These are phyloP conservation scores for Eurystomus gularis DNA, from an alignment of 2,113 vertebrate genomes.

Conservation along the genomic window DNA sequence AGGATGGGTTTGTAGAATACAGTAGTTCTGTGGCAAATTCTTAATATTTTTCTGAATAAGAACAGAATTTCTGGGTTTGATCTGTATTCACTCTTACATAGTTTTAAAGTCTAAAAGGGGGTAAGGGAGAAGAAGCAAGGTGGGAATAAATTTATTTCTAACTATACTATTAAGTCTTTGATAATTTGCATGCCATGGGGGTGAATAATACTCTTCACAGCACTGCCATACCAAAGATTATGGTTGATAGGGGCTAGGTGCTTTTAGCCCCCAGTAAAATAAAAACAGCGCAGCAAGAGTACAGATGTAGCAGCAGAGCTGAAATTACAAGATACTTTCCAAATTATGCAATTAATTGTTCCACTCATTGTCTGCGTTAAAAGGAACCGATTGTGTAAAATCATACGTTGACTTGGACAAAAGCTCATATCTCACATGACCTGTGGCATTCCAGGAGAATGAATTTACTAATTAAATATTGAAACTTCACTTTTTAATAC, in stretches of 20 bases:
- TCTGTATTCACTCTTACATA: not conserved
- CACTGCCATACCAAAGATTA: not conserved
- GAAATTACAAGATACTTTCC: not conserved
- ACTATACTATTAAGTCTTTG: not conserved
- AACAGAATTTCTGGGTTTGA: not conserved
- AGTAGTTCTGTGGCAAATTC: not conserved
- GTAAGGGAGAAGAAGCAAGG: fast-evolving
- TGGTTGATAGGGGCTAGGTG: fast-evolving
- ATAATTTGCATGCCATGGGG: not conserved
- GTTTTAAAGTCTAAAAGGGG: not conserved
- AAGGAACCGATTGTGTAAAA: not conserved
- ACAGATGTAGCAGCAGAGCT: not conserved
- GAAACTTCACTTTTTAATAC: not conserved
- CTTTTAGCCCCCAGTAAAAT: not conserved
- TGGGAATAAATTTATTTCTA: not conserved
- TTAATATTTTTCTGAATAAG: not conserved
- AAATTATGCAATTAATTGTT: not conserved
- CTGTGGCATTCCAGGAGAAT: not conserved
- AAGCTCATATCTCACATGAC: not conserved
- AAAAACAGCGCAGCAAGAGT: not conserved
- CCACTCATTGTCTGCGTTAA: not conserved
- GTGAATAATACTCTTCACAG: not conserved
- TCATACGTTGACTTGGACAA: not conserved
- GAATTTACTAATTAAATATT: not conserved
- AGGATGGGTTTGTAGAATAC: not conserved